Evolutionary conservation across 2,888 invertebrate species (phyloP), one percentile per base, ranked within the genome.

Genomic region (Amiota mariae): DNA sequence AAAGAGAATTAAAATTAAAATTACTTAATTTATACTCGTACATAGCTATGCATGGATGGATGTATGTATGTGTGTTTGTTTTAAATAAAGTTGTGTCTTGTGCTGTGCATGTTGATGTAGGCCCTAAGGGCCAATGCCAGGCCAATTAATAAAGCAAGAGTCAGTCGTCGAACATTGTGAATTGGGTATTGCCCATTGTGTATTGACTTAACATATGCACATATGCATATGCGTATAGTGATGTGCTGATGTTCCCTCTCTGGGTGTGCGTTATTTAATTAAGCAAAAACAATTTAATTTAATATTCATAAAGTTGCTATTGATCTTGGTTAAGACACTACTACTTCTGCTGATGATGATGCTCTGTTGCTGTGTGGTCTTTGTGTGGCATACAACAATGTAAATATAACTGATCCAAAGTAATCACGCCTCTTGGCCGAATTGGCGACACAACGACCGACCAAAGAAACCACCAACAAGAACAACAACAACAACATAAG

Each of bases 251-350:
- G 36, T 36, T 36, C 36, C 36, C 36, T 36, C 36, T 1, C 15
- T 6, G 59, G 59, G 1, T 18, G 76, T 78, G 82, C 84, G 79
- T 86, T 87, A 86, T 87, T 86, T 87, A 86, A 86, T 87, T 87
- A 86, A 84, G 81, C 77, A 87, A 86, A 81, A 87, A 87, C 87
- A 84, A 87, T 87, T 86, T 87, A 87, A 87, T 87, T 86, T 85
- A 81, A 85, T 85, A 82, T 87, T 82, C 84, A 86, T 80, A 75
- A n/a, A 59, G 47, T 36, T 36, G 36, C 36, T 36, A 36, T 36
- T 36, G 36, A 36, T 36, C 36, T 36, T 36, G 36, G 36, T 36
- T 36, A 6, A 6, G 36, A 36, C 36, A 36, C 36, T 36, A 36
- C 36, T 36, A 36, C 36, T 36, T 2, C 6, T 36, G 36, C 2